A percentile compares a stretch with the other conserved stretches of the same genome.
Evolutionary conservation across 1,140 invertebrate genomes (phyloP).

Genomic region (Drosophila lowei): DNA sequence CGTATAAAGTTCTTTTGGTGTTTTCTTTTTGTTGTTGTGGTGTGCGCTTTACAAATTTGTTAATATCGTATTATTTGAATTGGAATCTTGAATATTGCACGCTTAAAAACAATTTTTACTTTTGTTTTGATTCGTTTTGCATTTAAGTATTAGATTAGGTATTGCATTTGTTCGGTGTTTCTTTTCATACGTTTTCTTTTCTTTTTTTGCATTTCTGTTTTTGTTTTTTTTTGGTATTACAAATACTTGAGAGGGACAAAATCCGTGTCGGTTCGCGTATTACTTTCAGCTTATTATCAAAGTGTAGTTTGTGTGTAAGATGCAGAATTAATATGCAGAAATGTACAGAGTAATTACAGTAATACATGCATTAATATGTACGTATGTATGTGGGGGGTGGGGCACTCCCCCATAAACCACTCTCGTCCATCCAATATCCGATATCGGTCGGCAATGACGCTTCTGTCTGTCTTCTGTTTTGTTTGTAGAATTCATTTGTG

Average conservation of each 20-base stretch:
- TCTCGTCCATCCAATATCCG: constrained; percentile 44
- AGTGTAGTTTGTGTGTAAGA: constrained; percentile 16
- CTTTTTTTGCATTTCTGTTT: too few species aligned
- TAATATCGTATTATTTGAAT: constrained; percentile 20
- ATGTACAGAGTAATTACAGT: constrained; percentile 78
- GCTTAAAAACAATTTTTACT: constrained; percentile 30
- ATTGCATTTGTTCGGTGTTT: constrained; percentile 53
- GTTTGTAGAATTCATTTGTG: constrained; percentile 24
- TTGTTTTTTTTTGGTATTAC: constrained; percentile 65
- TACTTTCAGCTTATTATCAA: constrained; percentile 57
- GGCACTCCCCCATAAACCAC: constrained; percentile 15
- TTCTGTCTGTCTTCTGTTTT: constrained; percentile 54
- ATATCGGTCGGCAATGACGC: constrained; percentile 80
- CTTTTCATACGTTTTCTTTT: constrained; percentile 32
- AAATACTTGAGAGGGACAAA: constrained; percentile 69
- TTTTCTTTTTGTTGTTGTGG: constrained; percentile 10
- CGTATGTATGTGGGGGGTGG: constrained; percentile 29
- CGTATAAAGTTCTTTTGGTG: constrained; percentile 16
- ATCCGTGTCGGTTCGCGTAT: constrained; percentile 23
- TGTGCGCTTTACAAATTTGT: constrained; percentile 68
- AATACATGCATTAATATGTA: constrained; percentile 62
- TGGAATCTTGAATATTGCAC: constrained; percentile 54
- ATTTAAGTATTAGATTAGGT: constrained; percentile 3
- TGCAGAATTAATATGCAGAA: constrained; percentile 60
- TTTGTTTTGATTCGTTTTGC: constrained; percentile 59